These are phyloP conservation scores for Chamaea fasciata DNA, from an alignment of 2,113 vertebrate genomes.

Conservation along the genomic window DNA sequence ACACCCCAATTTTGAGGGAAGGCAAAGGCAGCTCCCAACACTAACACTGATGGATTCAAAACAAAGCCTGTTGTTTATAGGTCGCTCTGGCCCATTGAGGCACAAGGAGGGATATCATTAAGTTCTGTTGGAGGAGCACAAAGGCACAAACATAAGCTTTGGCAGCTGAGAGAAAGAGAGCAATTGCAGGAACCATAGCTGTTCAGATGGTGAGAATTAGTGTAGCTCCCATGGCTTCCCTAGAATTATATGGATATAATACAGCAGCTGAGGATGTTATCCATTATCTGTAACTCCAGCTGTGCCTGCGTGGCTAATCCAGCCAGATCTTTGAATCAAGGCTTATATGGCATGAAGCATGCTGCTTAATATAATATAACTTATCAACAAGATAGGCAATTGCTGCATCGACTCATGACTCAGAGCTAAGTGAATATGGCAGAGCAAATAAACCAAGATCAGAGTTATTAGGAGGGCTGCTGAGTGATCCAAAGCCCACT, in stretches of 20 bases:
- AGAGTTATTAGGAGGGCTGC: neutral
- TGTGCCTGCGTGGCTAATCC: neutral
- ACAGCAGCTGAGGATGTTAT: constrained; percentile 10
- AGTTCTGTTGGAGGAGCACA: neutral
- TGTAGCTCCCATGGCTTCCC: neutral
- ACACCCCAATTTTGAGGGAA: neutral
- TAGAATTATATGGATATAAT: neutral
- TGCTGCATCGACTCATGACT: neutral
- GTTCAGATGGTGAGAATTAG: neutral
- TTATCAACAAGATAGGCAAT: neutral
- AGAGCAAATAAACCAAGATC: neutral
- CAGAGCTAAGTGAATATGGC: neutral
- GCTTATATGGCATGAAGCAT: neutral
- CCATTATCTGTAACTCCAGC: constrained; percentile 22
- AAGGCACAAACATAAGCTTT: neutral
- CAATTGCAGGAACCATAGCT: neutral
- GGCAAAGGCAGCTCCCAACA: neutral
- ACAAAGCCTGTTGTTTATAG: neutral
- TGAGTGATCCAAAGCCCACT: neutral
- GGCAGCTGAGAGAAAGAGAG: neutral
- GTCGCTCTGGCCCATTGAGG: neutral
- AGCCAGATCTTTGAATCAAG: neutral
- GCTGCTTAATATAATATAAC: neutral
- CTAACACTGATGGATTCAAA: neutral
- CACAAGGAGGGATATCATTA: neutral